Evolutionary conservation across 2,888 invertebrate genomes (phyloP).

Genomic region (Volucella zonaria): DNA sequence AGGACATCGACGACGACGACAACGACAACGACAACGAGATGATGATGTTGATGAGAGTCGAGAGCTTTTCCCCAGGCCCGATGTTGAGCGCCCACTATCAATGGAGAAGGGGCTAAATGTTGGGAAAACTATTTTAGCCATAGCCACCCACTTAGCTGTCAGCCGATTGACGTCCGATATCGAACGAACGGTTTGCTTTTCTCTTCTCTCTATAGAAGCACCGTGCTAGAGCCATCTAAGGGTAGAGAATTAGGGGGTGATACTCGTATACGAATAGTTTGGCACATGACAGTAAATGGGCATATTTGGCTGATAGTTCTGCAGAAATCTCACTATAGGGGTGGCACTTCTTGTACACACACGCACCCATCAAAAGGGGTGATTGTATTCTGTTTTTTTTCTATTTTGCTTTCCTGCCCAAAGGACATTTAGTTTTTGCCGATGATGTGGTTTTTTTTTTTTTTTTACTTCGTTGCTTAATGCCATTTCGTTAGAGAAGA

Average conservation of each 20-base stretch:
- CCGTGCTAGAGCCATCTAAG: background rate
- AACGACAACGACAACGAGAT: constrained; percentile 30
- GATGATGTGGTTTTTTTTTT: constrained; percentile 16
- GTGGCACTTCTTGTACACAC: constrained; percentile 7
- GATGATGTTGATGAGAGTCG: constrained; percentile 63
- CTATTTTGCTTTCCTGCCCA: constrained; percentile 42
- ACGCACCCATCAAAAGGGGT: constrained; percentile 47
- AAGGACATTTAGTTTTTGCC: constrained; percentile 58
- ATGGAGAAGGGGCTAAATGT: constrained; percentile 8
- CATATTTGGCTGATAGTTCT: constrained; percentile 59
- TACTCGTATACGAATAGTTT: no score
- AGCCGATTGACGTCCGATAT: constrained; percentile 73
- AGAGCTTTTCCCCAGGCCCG: constrained; percentile 63
- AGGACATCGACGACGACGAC: constrained; percentile 27
- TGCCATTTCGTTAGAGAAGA: constrained; percentile 53
- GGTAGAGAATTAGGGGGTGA: constrained; percentile 2
- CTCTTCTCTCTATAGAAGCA: constrained; percentile 12
- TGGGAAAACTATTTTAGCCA: constrained; percentile 60
- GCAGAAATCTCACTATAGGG: constrained; percentile 15
- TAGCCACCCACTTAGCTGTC: constrained; percentile 48
- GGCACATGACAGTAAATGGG: constrained; percentile 51
- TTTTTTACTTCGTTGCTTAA: background rate
- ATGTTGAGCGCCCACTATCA: background rate
- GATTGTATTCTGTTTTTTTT: constrained; percentile 13
- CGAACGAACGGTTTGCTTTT: constrained; percentile 50